Evolutionary conservation across 2,888 invertebrate species (phyloP), one percentile per base, ranked within the genome.

Genomic region (Stenodema calcarata): DNA sequence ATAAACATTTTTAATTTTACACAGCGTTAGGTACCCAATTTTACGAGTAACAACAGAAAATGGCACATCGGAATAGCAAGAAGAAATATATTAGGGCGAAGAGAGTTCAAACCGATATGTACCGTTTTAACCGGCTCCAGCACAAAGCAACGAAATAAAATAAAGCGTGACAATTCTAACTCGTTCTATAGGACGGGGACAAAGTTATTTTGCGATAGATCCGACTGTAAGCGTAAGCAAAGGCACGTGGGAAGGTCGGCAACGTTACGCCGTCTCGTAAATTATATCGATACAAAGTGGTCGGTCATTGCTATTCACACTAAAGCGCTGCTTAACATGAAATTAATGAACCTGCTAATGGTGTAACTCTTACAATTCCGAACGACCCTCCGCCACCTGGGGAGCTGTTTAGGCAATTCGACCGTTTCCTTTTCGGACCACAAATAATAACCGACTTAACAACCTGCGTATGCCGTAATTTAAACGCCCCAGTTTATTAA

Each of bases 341-440:
- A 82, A 82, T 82, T 82, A 70, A 82, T 82, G 82, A 82, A 82
- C 41, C 82, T 42, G 82, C 54, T 80, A 80, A 80, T 54, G 80
- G 50, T 30, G 80, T 18, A 23, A 78, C 78, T 44, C 78, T 78
- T 44, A 44, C 78, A 78, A 44, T 16, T 44, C 78, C n/a, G 4
- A 75, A n/a, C 7, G 28, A 69, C 69, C 28, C 27, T 28, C n/a
- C 23, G 12, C 69, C 69, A 69, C 2, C 69, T 69, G 69, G 69
- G 18, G n/a, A 6, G 23, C 1, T 69, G 69, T 69, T 69, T 47
- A 4, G 47, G 47, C 47, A 9, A 47, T 47, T 47, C 7, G 3
- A 47, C 6, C 47, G 12, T 47, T 47, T 47, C 47, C 47, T 47
- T 12, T 47, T 47, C 4, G 12, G 47, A 47, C 16, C 4, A 4